Evolutionary conservation across 1,140 invertebrate genomes (phyloP), one percentile per base, ranked within the genome.

Genomic region (Aleiodes sp.): DNA sequence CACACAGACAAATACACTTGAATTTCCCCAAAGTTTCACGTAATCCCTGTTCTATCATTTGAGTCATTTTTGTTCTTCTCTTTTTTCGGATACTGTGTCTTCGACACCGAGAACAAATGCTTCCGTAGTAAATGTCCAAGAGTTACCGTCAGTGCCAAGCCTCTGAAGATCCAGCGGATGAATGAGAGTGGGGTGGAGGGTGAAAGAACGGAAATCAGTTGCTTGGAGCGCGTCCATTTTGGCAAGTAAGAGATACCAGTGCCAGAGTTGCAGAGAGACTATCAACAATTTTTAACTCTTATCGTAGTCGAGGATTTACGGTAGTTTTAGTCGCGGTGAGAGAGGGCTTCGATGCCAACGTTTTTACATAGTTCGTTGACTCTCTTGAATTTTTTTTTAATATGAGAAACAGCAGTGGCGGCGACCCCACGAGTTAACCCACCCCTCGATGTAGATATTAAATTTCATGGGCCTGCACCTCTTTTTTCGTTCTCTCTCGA

Each of bases 131-230:
- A 70, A 28, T 3, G 19, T 63, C 21, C 31, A 43, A 46, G 16
- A 31, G 9, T 28, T 21, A 59, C 12, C 19, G 9, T 2, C 12
- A 6, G 31, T 9, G 57, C 10, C 26, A 29, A n/a, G 21, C 57
- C 3, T 60, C 57, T 26, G 46, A 52, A 21, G 46, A 52, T 8
- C 2, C 46, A 24, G 46, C 10, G 31, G 31, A 35, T 4, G 4
- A 43, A 43, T 16, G 41, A 43, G n/a, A 43, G 21, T 4, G 7
- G 21, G 31, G 31, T 4, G 31, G 46, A 21, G 39, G 46, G 70
- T n/a, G n/a, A n/a, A n/a, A n/a, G n/a, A n/a, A n/a, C 72, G 73
- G 75, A 80, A 82, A 80, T 80, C 80, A 82, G 80, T 76, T 74
- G 73, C 67, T 78, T 81, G 79, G 79, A 80, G 76, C 46, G 2